Percentiles rank a stretch among this genome's conserved stretches.
These are phyloP conservation scores for Apolygus lucorum DNA, from an alignment of 1,140 invertebrate species.

Conservation along the genomic window DNA sequence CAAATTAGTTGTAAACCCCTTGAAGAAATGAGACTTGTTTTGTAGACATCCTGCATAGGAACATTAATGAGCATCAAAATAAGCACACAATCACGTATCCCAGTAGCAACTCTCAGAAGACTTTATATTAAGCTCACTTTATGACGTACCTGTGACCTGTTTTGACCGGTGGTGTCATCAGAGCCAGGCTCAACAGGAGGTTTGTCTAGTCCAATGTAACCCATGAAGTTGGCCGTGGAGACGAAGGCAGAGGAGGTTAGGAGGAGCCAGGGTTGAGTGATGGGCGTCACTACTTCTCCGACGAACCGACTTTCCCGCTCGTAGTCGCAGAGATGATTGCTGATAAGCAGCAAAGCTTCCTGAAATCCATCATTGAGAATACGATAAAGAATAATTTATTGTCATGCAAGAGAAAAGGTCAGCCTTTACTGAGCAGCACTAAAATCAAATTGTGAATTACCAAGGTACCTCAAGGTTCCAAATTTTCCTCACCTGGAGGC, in stretches of 20 bases:
- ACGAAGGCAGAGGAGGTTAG: conserved; percentile 48
- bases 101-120: too few species aligned
- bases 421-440: neutral
- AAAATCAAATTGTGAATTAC: neutral
- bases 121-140: too few species aligned
- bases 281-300: conserved; percentile 61
- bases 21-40: too few species aligned
- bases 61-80: too few species aligned
- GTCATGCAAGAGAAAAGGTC: neutral
- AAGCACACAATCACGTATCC: too few species aligned
- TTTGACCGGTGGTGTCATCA: conserved; percentile 50
- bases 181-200: conserved; percentile 52
- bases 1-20: too few species aligned
- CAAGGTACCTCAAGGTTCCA: too few species aligned
- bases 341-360: conserved; percentile 68
- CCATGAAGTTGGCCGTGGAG: conserved; percentile 58
- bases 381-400: neutral
- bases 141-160: conserved; percentile 37
- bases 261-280: conserved; percentile 50
- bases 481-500: conserved; percentile 46
- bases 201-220: conserved; percentile 65
- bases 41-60: too few species aligned
- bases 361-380: too few species aligned
- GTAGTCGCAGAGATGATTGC: conserved; percentile 83
- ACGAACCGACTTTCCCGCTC: conserved; percentile 73